Evolutionary conservation across 2,113 vertebrate species (phyloP), one percentile per base, ranked within the genome.

Genomic region (Strix aluco): DNA sequence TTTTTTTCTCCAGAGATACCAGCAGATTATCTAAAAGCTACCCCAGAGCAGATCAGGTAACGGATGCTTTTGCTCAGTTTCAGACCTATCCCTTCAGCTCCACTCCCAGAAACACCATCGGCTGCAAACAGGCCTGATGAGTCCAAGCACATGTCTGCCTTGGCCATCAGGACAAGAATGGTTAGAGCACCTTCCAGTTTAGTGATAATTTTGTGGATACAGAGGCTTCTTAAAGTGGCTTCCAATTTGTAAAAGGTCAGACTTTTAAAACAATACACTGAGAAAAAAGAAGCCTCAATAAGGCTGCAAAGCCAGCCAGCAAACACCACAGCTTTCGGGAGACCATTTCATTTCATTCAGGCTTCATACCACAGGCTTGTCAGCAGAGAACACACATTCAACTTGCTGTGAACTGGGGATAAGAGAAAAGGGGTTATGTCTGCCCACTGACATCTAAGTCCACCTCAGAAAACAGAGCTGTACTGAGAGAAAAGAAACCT

Each of bases 141-240:
- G 30, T 13, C 65, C 55, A 16, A 25, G 38, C 59, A 18, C 4
- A 1, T 0, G 0, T 22, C 78, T 36, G 10, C 27, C 65, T 58
- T 36, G 13, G 13, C 47, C n/a, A 38, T 1, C 0, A 4, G 23
- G 6, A 42, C 57, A 38, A 38, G 34, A 0, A 1, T 8, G 15
- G 32, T 7, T 42, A 72, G 3, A 51, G 57, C 52, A 36, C 44
- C 57, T 75, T 1, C 15, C 26, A 36, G n/a, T 38, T 36, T 1
- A 20, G 25, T 2, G 22, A 42, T 13, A 46, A 54, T 51, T 54
- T 23, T 63, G 36, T 38, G 22, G 29, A 42, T 30, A 66, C 2
- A 66, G 58, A 90, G 15, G 4, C 36, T 47, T 62, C 65, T 27
- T 34, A 26, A 81, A 84, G 36, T 1, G 4, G 12, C 27, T 75